phyloP scores from a whole-genome alignment of 2,113 vertebrate species.

The Pimephales promelas region DNA sequence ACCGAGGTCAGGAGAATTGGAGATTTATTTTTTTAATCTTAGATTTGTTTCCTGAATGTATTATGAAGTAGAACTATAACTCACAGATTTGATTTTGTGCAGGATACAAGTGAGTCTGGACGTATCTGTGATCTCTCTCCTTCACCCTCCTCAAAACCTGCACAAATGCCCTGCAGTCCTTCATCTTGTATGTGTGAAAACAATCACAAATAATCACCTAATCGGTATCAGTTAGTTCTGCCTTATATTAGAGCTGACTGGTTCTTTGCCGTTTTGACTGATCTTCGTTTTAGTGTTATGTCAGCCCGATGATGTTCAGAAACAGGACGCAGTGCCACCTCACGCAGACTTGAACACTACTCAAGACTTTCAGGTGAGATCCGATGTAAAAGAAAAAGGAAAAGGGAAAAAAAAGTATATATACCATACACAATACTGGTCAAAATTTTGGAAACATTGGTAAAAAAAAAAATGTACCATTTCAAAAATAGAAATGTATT shows the following conservation, averaged over 20 bases:
- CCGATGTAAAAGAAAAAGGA: neutral
- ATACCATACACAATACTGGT: no score
- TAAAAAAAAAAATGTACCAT: no score
- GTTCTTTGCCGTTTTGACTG: neutral
- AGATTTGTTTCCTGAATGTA: neutral
- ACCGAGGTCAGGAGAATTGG: conserved; percentile 76
- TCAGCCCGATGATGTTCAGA: conserved; percentile 72
- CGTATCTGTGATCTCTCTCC: conserved; percentile 58
- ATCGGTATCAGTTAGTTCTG: neutral
- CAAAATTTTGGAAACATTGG: no score
- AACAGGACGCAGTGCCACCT: conserved; percentile 70
- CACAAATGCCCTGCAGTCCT: conserved; percentile 59
- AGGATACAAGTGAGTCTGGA: conserved; percentile 71
- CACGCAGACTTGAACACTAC: conserved; percentile 68
- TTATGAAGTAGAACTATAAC: neutral
- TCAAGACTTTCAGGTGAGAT: conserved; percentile 79
- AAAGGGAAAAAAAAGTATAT: no score
- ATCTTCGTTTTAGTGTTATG: conserved; percentile 65
- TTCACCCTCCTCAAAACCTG: conserved; percentile 56
- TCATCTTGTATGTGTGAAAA: conserved; percentile 43
- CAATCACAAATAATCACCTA: neutral
- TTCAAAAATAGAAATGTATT: no score
- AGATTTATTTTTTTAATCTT: neutral
- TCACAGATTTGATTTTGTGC: neutral
- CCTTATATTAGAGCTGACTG: neutral